Percentiles rank a stretch among this genome's conserved stretches.
These are phyloP conservation scores for Bibio marci DNA, from an alignment of 2,888 invertebrate genomes.

Conservation along the genomic window DNA sequence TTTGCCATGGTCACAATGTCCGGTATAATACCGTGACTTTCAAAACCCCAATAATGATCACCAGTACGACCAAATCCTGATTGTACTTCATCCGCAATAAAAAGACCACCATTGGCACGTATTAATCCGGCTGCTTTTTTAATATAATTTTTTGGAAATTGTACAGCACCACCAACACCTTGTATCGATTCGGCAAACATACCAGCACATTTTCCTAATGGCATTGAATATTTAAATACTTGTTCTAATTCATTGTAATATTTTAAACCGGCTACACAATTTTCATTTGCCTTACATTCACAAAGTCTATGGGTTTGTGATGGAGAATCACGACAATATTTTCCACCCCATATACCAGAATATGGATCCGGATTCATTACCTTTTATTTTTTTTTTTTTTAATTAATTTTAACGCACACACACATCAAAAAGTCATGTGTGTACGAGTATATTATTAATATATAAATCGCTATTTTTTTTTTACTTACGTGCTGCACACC, in stretches of 20 bases:
- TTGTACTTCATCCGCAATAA: conserved; percentile 85
- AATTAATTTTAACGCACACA: too few species aligned
- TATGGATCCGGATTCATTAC: conserved; percentile 85
- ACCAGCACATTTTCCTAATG: conserved; percentile 56
- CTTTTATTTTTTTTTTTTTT: too few species aligned
- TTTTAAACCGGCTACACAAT: conserved; percentile 31
- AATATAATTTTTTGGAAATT: conserved; percentile 77
- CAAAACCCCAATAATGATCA: conserved; percentile 92
- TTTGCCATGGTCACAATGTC: conserved; percentile 96
- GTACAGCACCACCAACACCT: conserved; percentile 74
- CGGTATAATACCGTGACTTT: conserved; percentile 67
- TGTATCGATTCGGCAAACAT: conserved; percentile 93
- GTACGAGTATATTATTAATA: too few species aligned
- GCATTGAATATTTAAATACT: conserved; percentile 48
- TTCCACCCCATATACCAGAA: conserved; percentile 80
- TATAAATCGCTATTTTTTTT: too few species aligned
- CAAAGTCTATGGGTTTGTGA: conserved; percentile 54
- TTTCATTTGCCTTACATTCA: conserved; percentile 44
- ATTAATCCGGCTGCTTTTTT: conserved; percentile 64
- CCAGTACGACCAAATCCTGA: conserved; percentile 94
- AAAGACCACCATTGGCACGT: conserved; percentile 67
- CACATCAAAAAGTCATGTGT: too few species aligned
- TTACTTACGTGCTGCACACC: conserved; percentile 64
- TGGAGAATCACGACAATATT: conserved; percentile 72
- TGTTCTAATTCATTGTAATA: conserved; percentile 62